Evolutionary conservation across 2,113 vertebrate species (phyloP).

Genomic region (Plecotus auritus): DNA sequence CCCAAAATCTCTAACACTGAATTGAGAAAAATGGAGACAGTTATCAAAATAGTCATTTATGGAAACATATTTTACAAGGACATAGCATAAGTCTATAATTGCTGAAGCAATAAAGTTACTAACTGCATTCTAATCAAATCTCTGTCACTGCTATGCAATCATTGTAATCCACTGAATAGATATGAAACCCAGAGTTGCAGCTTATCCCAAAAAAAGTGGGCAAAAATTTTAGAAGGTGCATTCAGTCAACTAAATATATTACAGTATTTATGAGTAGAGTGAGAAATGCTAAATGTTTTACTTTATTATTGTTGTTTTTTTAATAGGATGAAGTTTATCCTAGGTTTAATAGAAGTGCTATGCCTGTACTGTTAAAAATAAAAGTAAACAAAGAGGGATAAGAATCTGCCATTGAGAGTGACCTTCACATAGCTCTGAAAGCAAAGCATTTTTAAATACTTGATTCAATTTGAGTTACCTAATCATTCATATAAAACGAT

Average conservation of each 20-base stretch:
- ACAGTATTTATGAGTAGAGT: not conserved
- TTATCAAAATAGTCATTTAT: not conserved
- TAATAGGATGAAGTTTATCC: not conserved
- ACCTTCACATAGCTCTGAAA: not conserved
- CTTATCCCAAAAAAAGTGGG: not conserved
- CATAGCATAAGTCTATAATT: not conserved
- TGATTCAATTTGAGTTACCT: not conserved
- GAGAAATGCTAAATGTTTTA: not conserved
- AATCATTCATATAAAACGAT: not conserved
- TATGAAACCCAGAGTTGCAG: not conserved
- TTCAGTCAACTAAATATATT: not conserved
- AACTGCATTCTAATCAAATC: not conserved
- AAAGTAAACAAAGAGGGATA: not conserved
- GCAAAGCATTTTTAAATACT: not conserved
- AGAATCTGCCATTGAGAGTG: not conserved
- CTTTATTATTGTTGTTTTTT: not conserved
- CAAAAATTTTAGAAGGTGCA: not conserved
- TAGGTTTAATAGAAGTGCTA: not conserved
- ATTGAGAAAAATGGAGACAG: not conserved
- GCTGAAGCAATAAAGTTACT: slow-evolving; percentile 7
- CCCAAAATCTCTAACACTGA: not conserved
- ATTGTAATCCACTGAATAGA: not conserved
- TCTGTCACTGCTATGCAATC: not conserved
- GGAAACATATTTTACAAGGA: slow-evolving; percentile 1
- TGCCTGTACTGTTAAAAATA: not conserved